Percentiles rank a stretch among this genome's conserved stretches.
Conservation (phyloP, 2,113 vertebrate genomes). For the Lota lota region DNA sequence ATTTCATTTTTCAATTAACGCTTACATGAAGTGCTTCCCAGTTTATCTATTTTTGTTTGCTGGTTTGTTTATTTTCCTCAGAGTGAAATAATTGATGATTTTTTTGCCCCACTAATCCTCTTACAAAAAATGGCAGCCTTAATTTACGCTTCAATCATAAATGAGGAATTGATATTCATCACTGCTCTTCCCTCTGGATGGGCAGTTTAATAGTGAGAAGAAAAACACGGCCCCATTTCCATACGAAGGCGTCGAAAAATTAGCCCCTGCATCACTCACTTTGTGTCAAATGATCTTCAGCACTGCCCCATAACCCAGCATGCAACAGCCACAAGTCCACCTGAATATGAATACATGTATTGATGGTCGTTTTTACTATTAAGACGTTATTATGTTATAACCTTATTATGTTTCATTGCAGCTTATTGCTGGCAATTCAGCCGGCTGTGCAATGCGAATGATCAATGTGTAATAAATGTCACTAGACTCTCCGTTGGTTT, state of each 20-base stretch:
- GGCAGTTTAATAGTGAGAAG: constrained; percentile 41
- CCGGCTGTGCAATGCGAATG: too few relatives aligned
- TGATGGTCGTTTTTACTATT: too few relatives aligned
- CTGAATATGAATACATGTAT: too few relatives aligned
- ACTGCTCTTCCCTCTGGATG: constrained; percentile 24
- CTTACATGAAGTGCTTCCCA: neutral
- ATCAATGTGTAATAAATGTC: too few relatives aligned
- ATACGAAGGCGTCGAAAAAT: constrained; percentile 34
- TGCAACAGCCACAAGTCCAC: neutral
- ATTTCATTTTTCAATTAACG: neutral
- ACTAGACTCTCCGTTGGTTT: too few relatives aligned
- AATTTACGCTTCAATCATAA: constrained; percentile 49
- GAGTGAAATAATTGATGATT: constrained; percentile 5
- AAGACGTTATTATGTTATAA: too few relatives aligned
- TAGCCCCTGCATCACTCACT: constrained; percentile 6
- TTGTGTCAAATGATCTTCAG: neutral
- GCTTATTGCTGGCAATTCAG: too few relatives aligned
- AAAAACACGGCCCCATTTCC: constrained; percentile 50
- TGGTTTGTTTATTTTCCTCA: neutral
- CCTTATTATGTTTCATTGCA: too few relatives aligned
- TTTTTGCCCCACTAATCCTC: constrained; percentile 49
- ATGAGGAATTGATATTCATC: constrained; percentile 57
- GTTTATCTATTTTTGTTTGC: neutral
- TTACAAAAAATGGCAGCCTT: constrained; percentile 31
- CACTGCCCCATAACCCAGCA: neutral